Percentiles rank a stretch among this genome's conserved stretches.
Conservation (phyloP, 2,888 invertebrate genomes). For the Dendrolimus houi region DNA sequence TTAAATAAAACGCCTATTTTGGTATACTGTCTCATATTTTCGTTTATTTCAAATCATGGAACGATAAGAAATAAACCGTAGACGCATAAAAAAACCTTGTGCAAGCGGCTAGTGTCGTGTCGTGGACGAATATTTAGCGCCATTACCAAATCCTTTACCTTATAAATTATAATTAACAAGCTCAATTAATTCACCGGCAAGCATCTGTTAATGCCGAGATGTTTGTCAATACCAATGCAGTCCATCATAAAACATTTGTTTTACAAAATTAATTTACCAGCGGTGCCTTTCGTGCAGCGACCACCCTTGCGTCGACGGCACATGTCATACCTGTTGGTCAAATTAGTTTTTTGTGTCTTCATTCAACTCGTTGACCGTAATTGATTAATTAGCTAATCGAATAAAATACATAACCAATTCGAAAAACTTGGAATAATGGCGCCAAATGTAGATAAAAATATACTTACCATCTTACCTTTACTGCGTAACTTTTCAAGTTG, state of each 20-base stretch:
- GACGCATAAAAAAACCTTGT: conserved; percentile 19
- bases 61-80: conserved; percentile 17
- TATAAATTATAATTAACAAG: conserved; percentile 62
- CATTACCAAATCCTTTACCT: conserved; percentile 74
- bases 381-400: conserved; percentile 11
- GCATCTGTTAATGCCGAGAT: conserved; percentile 66
- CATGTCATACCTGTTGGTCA: conserved; percentile 95
- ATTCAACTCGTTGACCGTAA: conserved; percentile 24
- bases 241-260: conserved; percentile 41
- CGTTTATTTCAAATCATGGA: conserved; percentile 17
- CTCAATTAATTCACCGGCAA: conserved; percentile 61
- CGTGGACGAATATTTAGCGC: conserved; percentile 54
- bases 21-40: conserved; percentile 3
- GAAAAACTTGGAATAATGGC: conserved; percentile 50
- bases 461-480: conserved; percentile 41
- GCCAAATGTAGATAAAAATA: conserved; percentile 39
- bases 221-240: conserved; percentile 41
- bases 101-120: conserved; percentile 24
- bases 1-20: conserved; percentile 40
- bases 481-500: conserved; percentile 14
- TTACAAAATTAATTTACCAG: conserved; percentile 85
- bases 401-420: conserved; percentile 12
- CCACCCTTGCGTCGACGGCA: conserved; percentile 97
- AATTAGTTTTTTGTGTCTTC: conserved; percentile 55
- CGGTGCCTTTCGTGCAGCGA: conserved; percentile 98